Evolutionary conservation across 2,797 vertebrate genomes (phyloP), one percentile per base, ranked within the genome.

Genomic region (Neopelma chrysocephalum): DNA sequence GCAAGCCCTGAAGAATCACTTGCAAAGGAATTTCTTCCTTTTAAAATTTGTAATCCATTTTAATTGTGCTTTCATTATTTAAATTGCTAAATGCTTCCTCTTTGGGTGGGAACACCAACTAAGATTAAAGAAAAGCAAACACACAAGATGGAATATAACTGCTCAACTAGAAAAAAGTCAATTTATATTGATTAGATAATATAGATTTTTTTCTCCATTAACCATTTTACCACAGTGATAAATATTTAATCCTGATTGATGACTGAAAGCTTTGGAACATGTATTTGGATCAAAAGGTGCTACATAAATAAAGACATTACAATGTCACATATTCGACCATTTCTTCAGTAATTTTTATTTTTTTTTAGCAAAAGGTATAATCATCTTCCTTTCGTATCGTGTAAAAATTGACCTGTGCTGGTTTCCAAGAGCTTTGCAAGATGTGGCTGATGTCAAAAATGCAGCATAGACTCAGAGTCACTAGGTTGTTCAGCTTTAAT

Each of bases 401-500:
- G 20, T 93, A 91, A 93, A 94, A 96, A 96, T 72, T 68, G 87
- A 48, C 87, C 82, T 87, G 45, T 12, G 15, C 19, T 85, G 11
- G 82, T 90, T 97, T 94, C 93, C 81, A 92, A 97, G 96, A 95
- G 93, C 76, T 94, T 90, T 71, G 69, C 73, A 80, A 43, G 82
- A 80, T 53, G 60, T 64, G 43, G 89, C 73, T 84, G 36, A 56
- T 78, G 94, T 95, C 72, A 97, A 92, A 96, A 96, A 97, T 19
- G 14, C 87, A 42, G 89, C 87, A 90, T 40, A 60, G 92, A 75
- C 89, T 94, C 94, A 48, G 97, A 98, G 98, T 98, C 91, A 90
- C 97, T 80, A 91, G 95, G 92, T 95, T 95, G 96, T 98, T 98
- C 98, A 95, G 97, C 98, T 99, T 99, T 98, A 98, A 98, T 98